Evolutionary conservation across 2,113 vertebrate genomes (phyloP), one percentile per base, ranked within the genome.

Genomic region (Willisornis vidua): DNA sequence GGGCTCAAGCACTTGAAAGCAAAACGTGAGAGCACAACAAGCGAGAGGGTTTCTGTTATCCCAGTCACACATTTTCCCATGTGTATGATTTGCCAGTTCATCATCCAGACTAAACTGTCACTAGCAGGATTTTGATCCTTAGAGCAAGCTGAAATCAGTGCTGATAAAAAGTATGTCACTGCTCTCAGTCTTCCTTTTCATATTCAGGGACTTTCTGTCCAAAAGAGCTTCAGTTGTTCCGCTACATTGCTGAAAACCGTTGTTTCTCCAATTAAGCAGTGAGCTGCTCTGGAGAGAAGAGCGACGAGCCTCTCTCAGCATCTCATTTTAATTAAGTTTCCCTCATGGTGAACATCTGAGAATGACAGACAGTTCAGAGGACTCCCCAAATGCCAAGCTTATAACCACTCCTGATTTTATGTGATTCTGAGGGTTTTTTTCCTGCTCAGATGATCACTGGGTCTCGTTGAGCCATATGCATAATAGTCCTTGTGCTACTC

Each of bases 271-370:
- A 89, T 87, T 82, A 89, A 82, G 57, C 48, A 22, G 65, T 6
- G 31, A 91, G 58, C 62, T 90, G 66, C 35, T 73, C 35, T 46
- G 29, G 45, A 83, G 55, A 58, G 13, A 65, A 54, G 59, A 79
- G 62, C 4, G 5, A 67, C 1, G 8, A 96, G 23, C 19, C 43
- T 74, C 63, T 87, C 43, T 51, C 59, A 93, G 5, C 0, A 0
- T 9, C 33, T 89, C n/a, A 35, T 89, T 97, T 95, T 96, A 91
- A 95, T 94, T 90, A 79, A 73, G 43, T 51, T 90, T 90, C 63
- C 75, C 72, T 84, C 3, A 4, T 59, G 48, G 59, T 71, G 59
- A 88, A 46, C 0, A 0, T 80, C 45, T 91, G 67, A 91, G 67
- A 71, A 87, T 57, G 85, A 90, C 59, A 94, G 90, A 63, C 57